Evolutionary conservation across 2,888 invertebrate species (phyloP).

Genomic region (Amiota minor): DNA sequence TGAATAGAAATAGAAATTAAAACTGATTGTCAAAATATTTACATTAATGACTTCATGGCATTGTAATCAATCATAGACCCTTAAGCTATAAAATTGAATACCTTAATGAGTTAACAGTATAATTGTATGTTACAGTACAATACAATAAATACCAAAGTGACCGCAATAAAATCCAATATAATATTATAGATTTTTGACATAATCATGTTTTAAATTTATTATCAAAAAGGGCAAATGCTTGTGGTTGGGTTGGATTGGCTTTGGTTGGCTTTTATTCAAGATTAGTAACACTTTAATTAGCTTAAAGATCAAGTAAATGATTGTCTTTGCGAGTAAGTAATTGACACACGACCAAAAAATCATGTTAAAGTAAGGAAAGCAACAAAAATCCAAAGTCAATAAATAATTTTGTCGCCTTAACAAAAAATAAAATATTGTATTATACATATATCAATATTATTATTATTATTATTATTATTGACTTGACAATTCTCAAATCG

Average conservation of each 20-base stretch:
- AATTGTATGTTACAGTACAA: no score
- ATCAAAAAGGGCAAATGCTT: not conserved
- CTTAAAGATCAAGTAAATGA: no score
- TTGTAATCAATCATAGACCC: no score
- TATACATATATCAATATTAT: no score
- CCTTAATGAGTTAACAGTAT: no score
- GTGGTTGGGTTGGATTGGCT: not conserved
- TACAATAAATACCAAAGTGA: no score
- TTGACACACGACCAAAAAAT: constrained; percentile 21
- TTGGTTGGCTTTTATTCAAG: not conserved
- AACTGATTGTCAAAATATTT: no score
- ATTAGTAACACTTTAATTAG: not conserved
- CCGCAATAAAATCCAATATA: no score
- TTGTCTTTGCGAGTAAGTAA: constrained; percentile 1
- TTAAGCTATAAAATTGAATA: no score
- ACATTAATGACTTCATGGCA: no score
- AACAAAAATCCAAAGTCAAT: not conserved
- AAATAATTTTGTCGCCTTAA: constrained; percentile 11
- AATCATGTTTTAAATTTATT: not conserved
- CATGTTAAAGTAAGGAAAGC: not conserved
- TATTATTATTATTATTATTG: not conserved
- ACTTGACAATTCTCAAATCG: constrained; percentile 10
- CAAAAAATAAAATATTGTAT: not conserved
- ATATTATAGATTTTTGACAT: no score
- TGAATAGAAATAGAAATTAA: no score